Evolutionary conservation across 2,113 vertebrate genomes (phyloP).

Genomic region (Clarias magur): DNA sequence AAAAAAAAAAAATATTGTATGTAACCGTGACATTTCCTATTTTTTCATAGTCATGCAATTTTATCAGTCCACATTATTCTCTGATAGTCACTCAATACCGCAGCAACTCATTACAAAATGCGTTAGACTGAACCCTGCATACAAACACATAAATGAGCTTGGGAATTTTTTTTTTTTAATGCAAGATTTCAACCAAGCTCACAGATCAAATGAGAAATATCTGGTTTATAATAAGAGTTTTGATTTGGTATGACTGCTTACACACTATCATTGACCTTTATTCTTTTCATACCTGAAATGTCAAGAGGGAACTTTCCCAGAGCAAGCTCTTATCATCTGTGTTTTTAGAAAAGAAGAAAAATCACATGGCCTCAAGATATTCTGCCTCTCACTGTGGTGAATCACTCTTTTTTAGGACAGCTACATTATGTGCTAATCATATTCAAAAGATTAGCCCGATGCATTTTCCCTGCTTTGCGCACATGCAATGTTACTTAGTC

Average conservation of each 20-base stretch:
- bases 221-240: neutral
- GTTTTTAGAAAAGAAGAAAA: conserved; percentile 41
- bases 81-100: neutral
- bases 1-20: neutral
- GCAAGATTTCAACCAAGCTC: neutral
- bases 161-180: neutral
- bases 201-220: neutral
- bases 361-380: conserved; percentile 63
- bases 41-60: neutral
- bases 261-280: conserved; percentile 31
- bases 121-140: no score
- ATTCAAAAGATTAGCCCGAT: conserved; percentile 71
- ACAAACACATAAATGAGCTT: neutral
- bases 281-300: conserved; percentile 43
- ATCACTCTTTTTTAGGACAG: conserved; percentile 64
- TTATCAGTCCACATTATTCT: neutral
- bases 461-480: conserved; percentile 57
- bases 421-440: conserved; percentile 72
- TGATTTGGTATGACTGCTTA: conserved; percentile 14
- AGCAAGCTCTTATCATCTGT: conserved; percentile 55
- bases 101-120: neutral
- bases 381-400: conserved; percentile 56
- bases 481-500: conserved; percentile 66
- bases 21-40: no score
- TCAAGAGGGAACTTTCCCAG: conserved; percentile 35